Evolutionary conservation across 2,888 invertebrate species (phyloP).

Genomic region (Schrankia costaestrigalis): DNA sequence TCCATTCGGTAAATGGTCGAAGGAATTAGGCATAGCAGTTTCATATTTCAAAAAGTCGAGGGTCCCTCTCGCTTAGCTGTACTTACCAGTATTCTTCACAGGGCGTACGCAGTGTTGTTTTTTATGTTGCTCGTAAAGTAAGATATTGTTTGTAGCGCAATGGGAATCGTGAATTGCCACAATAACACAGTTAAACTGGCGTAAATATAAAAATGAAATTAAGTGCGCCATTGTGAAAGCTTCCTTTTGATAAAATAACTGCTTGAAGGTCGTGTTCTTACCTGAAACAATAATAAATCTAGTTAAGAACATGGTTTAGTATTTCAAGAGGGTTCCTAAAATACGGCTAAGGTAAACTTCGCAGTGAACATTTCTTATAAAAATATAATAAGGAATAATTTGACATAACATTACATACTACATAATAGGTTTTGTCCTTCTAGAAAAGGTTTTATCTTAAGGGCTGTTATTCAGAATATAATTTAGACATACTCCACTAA

Average conservation of each 20-base stretch:
- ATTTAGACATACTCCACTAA: too few species aligned
- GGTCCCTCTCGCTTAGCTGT: slow-evolving; percentile 33
- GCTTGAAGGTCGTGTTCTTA: slow-evolving; percentile 18
- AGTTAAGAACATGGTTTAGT: too few species aligned
- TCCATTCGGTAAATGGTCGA: slow-evolving; percentile 69
- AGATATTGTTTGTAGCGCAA: slow-evolving; percentile 48
- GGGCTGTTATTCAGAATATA: too few species aligned
- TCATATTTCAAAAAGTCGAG: slow-evolving; percentile 57
- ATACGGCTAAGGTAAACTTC: too few species aligned
- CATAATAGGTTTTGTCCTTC: too few species aligned
- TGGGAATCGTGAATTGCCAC: slow-evolving; percentile 51
- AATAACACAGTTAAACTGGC: slow-evolving; percentile 41
- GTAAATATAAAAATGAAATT: slow-evolving; percentile 47
- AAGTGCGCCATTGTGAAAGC: slow-evolving; percentile 12
- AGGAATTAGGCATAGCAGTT: slow-evolving; percentile 64
- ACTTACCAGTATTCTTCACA: slow-evolving; percentile 38
- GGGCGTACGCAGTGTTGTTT: slow-evolving; percentile 49
- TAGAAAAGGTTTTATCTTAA: too few species aligned
- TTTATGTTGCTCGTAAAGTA: slow-evolving; percentile 65
- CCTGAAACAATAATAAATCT: slow-evolving; percentile 37
- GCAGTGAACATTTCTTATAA: too few species aligned
- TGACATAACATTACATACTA: too few species aligned
- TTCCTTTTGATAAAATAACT: slow-evolving; percentile 3
- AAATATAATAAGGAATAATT: too few species aligned
- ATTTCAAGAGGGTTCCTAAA: too few species aligned